Evolutionary conservation across 2,797 vertebrate genomes (phyloP).

Genomic region (Pseudomugil tenellus): DNA sequence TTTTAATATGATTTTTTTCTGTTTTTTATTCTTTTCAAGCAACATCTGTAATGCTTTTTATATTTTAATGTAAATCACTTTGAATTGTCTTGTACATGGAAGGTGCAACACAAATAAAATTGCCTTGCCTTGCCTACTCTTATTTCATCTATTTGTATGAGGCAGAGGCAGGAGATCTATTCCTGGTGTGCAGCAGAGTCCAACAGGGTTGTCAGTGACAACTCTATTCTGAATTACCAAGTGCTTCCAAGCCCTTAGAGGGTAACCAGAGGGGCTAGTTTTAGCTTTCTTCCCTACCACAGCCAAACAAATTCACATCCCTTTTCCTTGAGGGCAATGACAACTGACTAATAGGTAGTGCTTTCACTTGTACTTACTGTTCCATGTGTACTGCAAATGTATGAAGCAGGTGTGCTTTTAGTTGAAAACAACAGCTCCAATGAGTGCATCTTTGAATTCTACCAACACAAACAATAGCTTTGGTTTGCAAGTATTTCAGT

Average conservation of each 20-base stretch:
- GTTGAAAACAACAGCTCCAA: slow-evolving; percentile 19
- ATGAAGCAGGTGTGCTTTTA: slow-evolving; percentile 44
- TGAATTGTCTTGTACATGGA: too few species aligned
- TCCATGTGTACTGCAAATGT: slow-evolving; percentile 15
- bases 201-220: slow-evolving; percentile 51
- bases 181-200: slow-evolving; percentile 37
- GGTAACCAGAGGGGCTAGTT: slow-evolving; percentile 22
- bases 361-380: slow-evolving; percentile 31
- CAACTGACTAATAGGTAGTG: slow-evolving; percentile 29
- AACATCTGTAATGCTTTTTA: too few species aligned
- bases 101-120: too few species aligned
- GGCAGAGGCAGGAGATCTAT: slow-evolving; percentile 31
- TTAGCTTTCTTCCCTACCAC: slow-evolving; percentile 13
- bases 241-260: slow-evolving; percentile 23
- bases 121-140: slow-evolving; percentile 47
- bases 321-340: slow-evolving; percentile 19
- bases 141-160: slow-evolving; percentile 60
- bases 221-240: slow-evolving; percentile 53
- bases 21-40: too few species aligned
- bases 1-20: too few species aligned
- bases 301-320: slow-evolving; percentile 20
- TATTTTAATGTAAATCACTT: too few species aligned
- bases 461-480: not conserved
- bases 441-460: slow-evolving; percentile 26
- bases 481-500: not conserved